These are phyloP conservation scores for Saccopteryx leptura DNA, from an alignment of 2,113 vertebrate species.

Conservation along the genomic window DNA sequence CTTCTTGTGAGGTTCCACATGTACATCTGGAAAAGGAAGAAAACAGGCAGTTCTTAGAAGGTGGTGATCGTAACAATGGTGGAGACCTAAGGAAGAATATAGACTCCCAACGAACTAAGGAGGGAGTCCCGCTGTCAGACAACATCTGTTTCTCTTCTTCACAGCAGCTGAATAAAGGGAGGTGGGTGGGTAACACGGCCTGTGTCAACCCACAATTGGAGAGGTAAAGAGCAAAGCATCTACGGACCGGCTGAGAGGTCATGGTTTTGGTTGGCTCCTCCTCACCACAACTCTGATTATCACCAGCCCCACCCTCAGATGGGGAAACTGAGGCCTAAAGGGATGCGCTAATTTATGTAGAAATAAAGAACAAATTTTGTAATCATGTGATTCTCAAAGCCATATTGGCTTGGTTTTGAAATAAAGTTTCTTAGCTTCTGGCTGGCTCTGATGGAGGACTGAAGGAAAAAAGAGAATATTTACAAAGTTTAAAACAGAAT, in stretches of 20 bases:
- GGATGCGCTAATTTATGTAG: too few relatives aligned
- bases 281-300: not conserved
- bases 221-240: not conserved
- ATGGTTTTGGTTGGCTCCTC: not conserved
- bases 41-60: not conserved
- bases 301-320: not conserved
- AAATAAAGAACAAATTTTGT: not conserved
- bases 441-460: not conserved
- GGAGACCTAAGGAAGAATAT: not conserved
- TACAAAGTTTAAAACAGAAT: not conserved
- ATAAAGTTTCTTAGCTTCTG: conserved; percentile 1
- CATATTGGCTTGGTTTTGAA: not conserved
- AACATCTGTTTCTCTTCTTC: not conserved
- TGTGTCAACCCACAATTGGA: accelerated
- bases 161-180: not conserved
- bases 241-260: accelerated
- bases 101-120: not conserved
- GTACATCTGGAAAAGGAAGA: conserved; percentile 91
- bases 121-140: not conserved
- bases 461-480: not conserved
- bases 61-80: accelerated
- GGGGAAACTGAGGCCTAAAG: not conserved
- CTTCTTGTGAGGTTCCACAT: conserved; percentile 98
- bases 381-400: too few relatives aligned
- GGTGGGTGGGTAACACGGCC: not conserved